Evolutionary conservation across 1,140 invertebrate genomes (phyloP).

Genomic region (Trachymyrmex cornetzi): DNA sequence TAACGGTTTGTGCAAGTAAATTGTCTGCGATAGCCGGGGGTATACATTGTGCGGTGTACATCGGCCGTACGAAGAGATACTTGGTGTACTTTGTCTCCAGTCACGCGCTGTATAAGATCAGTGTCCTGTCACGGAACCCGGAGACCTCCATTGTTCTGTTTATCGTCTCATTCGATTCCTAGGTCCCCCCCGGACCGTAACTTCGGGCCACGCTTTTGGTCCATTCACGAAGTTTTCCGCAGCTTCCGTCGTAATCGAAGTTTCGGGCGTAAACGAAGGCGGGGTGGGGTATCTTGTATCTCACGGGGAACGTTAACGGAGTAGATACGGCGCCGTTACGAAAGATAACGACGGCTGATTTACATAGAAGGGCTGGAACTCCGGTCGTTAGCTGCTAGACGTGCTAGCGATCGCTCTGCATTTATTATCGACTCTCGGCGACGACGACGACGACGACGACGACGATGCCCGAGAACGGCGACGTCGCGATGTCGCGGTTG

Average conservation of each 20-base stretch:
- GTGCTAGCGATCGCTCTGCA: conserved; percentile 61
- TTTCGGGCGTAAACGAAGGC: conserved; percentile 6
- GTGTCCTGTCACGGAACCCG: conserved; percentile 59
- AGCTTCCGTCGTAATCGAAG: conserved; percentile 63
- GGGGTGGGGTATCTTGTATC: conserved; percentile 49
- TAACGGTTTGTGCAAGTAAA: conserved; percentile 49
- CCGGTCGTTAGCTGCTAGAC: conserved; percentile 62
- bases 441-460: conserved; percentile 19
- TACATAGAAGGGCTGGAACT: conserved; percentile 61
- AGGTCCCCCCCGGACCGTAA: conserved; percentile 35
- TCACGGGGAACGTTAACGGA: conserved; percentile 60
- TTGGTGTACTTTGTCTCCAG: conserved; percentile 52
- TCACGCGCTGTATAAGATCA: conserved; percentile 49
- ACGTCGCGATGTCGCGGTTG: conserved; percentile 53
- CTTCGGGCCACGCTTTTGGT: conserved; percentile 48
- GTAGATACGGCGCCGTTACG: conserved; percentile 60
- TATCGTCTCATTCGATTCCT: conserved; percentile 59
- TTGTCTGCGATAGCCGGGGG: conserved; percentile 38
- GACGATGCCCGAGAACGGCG: neutral
- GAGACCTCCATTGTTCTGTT: conserved; percentile 64
- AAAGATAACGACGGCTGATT: conserved; percentile 64
- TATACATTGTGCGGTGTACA: conserved; percentile 40
- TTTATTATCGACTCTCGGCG: conserved; percentile 58
- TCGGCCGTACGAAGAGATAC: conserved; percentile 35
- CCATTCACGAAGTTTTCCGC: conserved; percentile 61